phyloP scores from a whole-genome alignment of 1,140 invertebrate genomes.

The Brachionus plicatilis region DNA sequence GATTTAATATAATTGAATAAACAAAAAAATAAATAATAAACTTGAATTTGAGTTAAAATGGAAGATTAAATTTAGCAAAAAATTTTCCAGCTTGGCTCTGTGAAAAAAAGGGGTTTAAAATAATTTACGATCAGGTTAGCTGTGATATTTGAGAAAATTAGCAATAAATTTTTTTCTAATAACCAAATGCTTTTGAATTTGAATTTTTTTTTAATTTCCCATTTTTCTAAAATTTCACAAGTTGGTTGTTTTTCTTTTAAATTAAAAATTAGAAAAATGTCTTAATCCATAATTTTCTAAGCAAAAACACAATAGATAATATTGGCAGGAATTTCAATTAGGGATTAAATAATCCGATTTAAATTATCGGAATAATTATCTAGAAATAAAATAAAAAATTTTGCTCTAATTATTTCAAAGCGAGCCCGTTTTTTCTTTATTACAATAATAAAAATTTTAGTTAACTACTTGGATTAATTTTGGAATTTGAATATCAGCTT shows the following conservation, averaged over 20 bases:
- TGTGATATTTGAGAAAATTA: neutral
- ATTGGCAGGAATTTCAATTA: too few relatives aligned
- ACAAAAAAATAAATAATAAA: neutral
- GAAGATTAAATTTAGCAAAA: neutral
- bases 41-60: neutral
- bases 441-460: too few relatives aligned
- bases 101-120: neutral
- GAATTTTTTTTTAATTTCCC: neutral
- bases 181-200: neutral
- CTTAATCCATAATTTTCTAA: neutral
- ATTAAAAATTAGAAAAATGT: neutral
- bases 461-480: neutral
- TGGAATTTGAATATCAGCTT: neutral
- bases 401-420: too few relatives aligned
- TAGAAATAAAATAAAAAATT: too few relatives aligned
- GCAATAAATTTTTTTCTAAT: neutral
- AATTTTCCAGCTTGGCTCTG: neutral
- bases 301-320: too few relatives aligned
- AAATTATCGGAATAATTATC: too few relatives aligned
- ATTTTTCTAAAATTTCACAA: neutral
- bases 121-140: neutral
- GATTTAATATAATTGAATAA: neutral
- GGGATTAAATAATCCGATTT: too few relatives aligned
- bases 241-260: neutral
- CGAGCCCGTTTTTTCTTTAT: too few relatives aligned